Percentiles rank a stretch among this genome's conserved stretches.
phyloP scores from a whole-genome alignment of 1,140 invertebrate species.

The Choristoneura fumiferana region DNA sequence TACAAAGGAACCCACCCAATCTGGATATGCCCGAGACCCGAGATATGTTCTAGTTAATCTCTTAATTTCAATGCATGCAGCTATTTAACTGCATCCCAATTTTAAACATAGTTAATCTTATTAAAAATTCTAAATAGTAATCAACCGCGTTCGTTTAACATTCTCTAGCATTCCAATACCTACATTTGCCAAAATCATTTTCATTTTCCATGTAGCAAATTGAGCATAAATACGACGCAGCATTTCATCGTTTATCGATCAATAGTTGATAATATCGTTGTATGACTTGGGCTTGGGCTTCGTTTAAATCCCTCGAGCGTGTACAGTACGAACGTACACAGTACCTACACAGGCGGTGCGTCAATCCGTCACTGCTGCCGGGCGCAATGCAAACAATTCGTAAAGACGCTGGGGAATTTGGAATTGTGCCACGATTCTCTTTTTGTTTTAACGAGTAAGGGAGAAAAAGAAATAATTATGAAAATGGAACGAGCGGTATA shows the following conservation, averaged over 20 bases:
- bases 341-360: constrained; percentile 34
- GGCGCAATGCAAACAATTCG: constrained; percentile 60
- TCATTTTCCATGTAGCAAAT: neutral
- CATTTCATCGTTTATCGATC: neutral
- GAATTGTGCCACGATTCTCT: constrained; percentile 58
- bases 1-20: no score
- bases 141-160: no score
- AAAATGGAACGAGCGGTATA: neutral
- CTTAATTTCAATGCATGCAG: no score
- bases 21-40: no score
- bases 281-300: neutral
- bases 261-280: constrained; percentile 7
- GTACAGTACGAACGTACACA: neutral
- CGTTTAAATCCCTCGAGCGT: neutral
- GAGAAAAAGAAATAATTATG: neutral
- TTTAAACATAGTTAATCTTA: no score
- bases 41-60: no score
- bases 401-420: constrained; percentile 60
- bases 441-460: constrained; percentile 33
- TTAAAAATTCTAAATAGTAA: no score
- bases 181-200: no score
- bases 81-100: no score
- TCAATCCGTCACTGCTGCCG: constrained; percentile 46
- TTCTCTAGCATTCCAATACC: no score
- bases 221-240: neutral